phyloP scores from a whole-genome alignment of 2,113 vertebrate species.

The Pontoporia blainvillei region DNA sequence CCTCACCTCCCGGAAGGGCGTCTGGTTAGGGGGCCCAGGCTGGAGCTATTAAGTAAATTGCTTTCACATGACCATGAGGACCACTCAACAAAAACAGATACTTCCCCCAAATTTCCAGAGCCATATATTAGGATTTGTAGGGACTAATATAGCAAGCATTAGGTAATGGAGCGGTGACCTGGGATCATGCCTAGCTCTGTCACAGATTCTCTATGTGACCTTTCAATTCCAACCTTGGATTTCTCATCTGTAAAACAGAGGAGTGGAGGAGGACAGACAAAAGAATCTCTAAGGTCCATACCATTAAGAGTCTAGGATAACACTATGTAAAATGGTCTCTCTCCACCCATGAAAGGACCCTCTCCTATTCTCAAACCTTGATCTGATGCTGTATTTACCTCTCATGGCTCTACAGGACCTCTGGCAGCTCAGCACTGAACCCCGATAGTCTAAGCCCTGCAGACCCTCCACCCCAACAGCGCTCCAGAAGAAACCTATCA shows the following conservation, averaged over 20 bases:
- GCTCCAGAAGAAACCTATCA: background rate
- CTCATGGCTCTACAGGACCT: background rate
- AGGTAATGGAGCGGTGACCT: background rate
- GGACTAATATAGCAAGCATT: background rate
- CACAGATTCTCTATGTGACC: background rate
- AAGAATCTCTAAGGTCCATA: background rate
- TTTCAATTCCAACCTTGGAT: background rate
- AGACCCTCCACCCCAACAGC: background rate
- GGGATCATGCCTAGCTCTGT: background rate
- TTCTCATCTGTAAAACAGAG: conserved; percentile 3
- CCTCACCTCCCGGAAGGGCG: conserved; percentile 61
- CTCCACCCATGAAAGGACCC: background rate
- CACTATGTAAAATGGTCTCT: background rate
- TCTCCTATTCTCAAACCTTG: background rate
- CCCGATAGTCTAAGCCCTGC: background rate
- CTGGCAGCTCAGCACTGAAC: background rate
- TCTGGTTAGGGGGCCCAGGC: conserved; percentile 67
- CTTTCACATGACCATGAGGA: conserved; percentile 73
- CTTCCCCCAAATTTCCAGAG: conserved; percentile 57
- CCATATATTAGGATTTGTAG: conserved; percentile 56
- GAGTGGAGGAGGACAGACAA: background rate
- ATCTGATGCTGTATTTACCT: background rate
- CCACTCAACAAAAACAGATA: conserved; percentile 68
- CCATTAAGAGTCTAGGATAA: background rate
- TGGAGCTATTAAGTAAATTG: conserved; percentile 78